Conservation (phyloP, 2,797 vertebrate species). For the Takifugu ocellatus region DNA sequence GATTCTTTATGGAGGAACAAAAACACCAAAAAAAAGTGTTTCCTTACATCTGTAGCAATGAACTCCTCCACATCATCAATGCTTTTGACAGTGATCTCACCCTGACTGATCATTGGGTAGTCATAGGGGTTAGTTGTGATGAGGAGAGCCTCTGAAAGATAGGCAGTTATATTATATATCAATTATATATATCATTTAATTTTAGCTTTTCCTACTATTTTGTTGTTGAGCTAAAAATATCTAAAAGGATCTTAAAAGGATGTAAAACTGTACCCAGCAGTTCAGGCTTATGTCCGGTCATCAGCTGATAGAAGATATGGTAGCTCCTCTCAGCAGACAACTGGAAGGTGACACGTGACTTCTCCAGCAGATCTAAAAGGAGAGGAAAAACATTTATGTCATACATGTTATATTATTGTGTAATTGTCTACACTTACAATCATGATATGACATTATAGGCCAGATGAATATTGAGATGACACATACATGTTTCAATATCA, state of each 20-base stretch:
- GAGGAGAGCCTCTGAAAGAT: slow-evolving; percentile 80
- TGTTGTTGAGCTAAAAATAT: too few species aligned
- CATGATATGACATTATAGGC: not conserved
- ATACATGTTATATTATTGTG: not conserved
- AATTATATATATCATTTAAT: not conserved
- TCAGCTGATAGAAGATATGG: slow-evolving; percentile 89
- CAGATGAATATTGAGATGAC: too few species aligned
- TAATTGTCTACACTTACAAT: not conserved
- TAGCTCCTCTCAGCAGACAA: slow-evolving; percentile 86
- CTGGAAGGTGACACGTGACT: slow-evolving; percentile 87
- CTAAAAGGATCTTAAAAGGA: too few species aligned
- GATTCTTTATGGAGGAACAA: too few species aligned
- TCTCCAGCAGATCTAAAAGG: slow-evolving; percentile 80
- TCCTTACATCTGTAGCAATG: slow-evolving; percentile 85
- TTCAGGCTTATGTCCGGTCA: slow-evolving; percentile 85
- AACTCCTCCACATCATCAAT: slow-evolving; percentile 86
- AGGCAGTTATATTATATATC: not conserved
- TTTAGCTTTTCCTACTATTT: too few species aligned
- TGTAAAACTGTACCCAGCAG: slow-evolving; percentile 55
- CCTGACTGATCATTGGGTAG: slow-evolving; percentile 83
- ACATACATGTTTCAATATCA: slow-evolving; percentile 40
- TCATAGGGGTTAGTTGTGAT: slow-evolving; percentile 88
- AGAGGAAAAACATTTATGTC: too few species aligned
- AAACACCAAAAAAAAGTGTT: not conserved
- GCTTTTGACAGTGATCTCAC: slow-evolving; percentile 77